Percentiles rank a stretch among this genome's conserved stretches.
Conservation (phyloP, 37 sponge, comb jelly and placozoan species). For the Crambe crambe region DNA sequence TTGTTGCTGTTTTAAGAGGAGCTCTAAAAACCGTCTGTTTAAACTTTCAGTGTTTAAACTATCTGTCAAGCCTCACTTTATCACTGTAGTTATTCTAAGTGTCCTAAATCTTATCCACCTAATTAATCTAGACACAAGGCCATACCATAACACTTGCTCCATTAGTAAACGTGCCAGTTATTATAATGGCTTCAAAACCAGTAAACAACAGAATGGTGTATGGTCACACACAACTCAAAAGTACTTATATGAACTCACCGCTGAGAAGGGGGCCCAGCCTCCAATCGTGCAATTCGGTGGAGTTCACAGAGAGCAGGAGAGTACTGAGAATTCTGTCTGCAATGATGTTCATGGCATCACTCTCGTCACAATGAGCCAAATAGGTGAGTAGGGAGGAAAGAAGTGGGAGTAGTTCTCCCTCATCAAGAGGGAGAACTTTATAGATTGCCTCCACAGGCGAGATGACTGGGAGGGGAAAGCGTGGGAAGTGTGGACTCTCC, state of each 20-base stretch:
- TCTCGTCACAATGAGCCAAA: slow-evolving; percentile 15
- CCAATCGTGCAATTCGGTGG: slow-evolving; percentile 10
- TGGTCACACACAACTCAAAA: neutral
- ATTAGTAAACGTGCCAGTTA: no score
- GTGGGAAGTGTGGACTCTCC: slow-evolving; percentile 27
- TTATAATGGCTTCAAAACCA: no score
- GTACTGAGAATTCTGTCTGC: slow-evolving; percentile 8
- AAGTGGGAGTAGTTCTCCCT: neutral
- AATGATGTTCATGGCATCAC: neutral
- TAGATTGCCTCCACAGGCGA: slow-evolving; percentile 42
- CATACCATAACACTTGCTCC: no score
- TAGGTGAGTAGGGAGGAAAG: slow-evolving; percentile 41
- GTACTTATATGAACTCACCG: slow-evolving; percentile 12
- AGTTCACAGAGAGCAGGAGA: slow-evolving; percentile 12
- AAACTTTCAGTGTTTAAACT: no score
- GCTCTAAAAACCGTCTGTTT: no score
- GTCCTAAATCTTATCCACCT: no score
- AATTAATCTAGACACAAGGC: no score
- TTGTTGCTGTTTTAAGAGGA: no score
- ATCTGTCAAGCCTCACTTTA: no score
- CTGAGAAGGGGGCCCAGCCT: slow-evolving; percentile 24
- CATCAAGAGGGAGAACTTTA: neutral
- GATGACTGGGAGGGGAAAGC: slow-evolving; percentile 20
- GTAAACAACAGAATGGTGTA: no score
- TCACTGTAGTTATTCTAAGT: no score